A percentile compares a stretch with the other conserved stretches of the same genome.
Conservation (phyloP, 2,888 invertebrate genomes). For the Linnaemya tessellans region DNA sequence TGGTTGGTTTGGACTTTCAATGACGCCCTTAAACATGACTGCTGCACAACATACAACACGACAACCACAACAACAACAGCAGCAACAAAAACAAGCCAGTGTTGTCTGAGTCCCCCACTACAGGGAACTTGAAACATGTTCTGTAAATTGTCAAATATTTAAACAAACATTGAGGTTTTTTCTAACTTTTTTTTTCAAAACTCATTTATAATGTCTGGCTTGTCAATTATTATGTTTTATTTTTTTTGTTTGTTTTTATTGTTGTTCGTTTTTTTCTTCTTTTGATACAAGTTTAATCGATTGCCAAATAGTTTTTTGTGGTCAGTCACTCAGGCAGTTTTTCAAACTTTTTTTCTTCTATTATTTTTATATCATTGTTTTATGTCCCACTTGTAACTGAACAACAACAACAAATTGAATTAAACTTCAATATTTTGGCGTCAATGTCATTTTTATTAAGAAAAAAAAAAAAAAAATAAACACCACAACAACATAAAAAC, state of each 20-base stretch:
- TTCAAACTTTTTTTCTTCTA: slow-evolving; percentile 4
- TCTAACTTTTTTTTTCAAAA: neutral
- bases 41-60: slow-evolving; percentile 25
- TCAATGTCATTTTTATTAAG: slow-evolving; percentile 66
- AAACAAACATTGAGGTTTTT: slow-evolving; percentile 19
- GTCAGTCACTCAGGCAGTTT: slow-evolving; percentile 23
- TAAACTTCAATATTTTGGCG: slow-evolving; percentile 59
- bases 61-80: slow-evolving; percentile 10
- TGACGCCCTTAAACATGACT: slow-evolving; percentile 55
- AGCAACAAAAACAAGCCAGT: slow-evolving; percentile 12
- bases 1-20: neutral
- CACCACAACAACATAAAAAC: slow-evolving; percentile 23
- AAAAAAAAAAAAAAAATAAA: slow-evolving; percentile 29
- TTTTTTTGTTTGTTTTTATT: slow-evolving; percentile 1
- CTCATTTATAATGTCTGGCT: slow-evolving; percentile 55
- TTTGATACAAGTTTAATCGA: slow-evolving; percentile 40
- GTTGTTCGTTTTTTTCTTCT: slow-evolving; percentile 9
- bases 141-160: slow-evolving; percentile 60
- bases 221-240: slow-evolving; percentile 45
- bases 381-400: slow-evolving; percentile 41
- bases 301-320: slow-evolving; percentile 59
- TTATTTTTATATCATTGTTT: slow-evolving; percentile 24
- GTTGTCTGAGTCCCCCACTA: slow-evolving; percentile 28
- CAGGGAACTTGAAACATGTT: slow-evolving; percentile 40
- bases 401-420: slow-evolving; percentile 19